Conservation (phyloP, 2,797 vertebrate species). For the Pipistrellus pygmaeus region DNA sequence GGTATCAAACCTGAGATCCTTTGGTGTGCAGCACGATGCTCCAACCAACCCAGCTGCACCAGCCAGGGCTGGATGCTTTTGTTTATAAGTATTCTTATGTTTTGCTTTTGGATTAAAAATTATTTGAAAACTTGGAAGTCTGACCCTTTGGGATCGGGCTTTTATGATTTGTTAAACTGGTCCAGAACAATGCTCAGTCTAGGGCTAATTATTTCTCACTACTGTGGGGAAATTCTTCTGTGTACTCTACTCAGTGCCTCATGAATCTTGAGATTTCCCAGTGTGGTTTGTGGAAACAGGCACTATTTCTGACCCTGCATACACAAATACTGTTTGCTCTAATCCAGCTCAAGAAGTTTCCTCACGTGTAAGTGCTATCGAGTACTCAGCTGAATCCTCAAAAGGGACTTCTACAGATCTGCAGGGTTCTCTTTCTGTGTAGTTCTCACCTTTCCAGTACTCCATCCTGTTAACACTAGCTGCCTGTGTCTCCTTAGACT, state of each 20-base stretch:
- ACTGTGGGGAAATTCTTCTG: background rate
- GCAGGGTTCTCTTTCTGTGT: background rate
- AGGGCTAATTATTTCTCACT: background rate
- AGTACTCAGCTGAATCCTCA: background rate
- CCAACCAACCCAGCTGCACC: background rate
- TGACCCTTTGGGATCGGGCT: background rate
- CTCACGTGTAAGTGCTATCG: background rate
- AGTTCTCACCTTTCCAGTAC: background rate
- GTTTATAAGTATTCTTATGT: slow-evolving; percentile 13
- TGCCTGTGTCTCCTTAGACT: background rate
- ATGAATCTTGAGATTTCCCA: background rate
- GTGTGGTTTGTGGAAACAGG: background rate
- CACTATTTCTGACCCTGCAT: background rate
- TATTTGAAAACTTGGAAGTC: slow-evolving; percentile 18
- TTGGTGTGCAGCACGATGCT: background rate
- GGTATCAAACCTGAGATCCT: background rate
- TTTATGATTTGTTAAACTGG: slow-evolving; percentile 19
- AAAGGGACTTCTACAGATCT: background rate
- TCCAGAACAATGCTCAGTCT: background rate
- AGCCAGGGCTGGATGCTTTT: background rate
- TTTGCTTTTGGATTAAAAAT: slow-evolving; percentile 17
- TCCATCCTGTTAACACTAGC: background rate
- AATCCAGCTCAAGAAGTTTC: background rate
- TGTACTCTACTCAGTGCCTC: no score
- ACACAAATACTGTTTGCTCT: background rate